Evolutionary conservation across 2,113 vertebrate genomes (phyloP).

Genomic region (Progne subis): DNA sequence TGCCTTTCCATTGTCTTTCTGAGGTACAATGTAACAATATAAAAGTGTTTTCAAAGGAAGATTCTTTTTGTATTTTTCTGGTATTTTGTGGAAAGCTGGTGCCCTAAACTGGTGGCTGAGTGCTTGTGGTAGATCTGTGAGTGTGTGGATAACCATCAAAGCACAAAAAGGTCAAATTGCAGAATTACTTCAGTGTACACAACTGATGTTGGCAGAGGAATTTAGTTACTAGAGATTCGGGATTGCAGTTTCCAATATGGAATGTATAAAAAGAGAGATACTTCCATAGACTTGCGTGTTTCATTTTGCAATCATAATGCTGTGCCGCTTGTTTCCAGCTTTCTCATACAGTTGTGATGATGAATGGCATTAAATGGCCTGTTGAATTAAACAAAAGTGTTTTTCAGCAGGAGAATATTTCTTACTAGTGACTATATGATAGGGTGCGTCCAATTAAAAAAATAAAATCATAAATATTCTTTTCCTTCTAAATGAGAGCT

Average conservation of each 20-base stretch:
- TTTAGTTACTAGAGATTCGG: background rate
- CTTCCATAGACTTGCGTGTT: background rate
- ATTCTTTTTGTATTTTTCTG: background rate
- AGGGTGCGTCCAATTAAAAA: background rate
- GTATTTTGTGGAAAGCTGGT: background rate
- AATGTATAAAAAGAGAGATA: background rate
- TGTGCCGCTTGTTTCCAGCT: background rate
- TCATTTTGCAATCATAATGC: background rate
- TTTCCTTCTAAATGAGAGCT: background rate
- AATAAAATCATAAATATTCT: fast-evolving
- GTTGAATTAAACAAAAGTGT: background rate
- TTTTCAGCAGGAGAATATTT: background rate
- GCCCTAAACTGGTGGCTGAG: background rate
- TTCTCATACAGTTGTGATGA: background rate
- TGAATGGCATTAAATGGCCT: background rate
- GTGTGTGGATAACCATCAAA: background rate
- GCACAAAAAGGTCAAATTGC: background rate
- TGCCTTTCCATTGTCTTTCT: background rate
- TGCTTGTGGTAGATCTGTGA: background rate
- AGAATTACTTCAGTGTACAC: background rate
- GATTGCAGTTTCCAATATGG: background rate
- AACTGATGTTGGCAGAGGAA: background rate
- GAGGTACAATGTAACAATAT: background rate
- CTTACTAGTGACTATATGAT: background rate
- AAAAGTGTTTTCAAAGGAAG: background rate